Base-by-base conservation (phyloP, 2,888 invertebrate species). In the Zelleria hepariella region DNA sequence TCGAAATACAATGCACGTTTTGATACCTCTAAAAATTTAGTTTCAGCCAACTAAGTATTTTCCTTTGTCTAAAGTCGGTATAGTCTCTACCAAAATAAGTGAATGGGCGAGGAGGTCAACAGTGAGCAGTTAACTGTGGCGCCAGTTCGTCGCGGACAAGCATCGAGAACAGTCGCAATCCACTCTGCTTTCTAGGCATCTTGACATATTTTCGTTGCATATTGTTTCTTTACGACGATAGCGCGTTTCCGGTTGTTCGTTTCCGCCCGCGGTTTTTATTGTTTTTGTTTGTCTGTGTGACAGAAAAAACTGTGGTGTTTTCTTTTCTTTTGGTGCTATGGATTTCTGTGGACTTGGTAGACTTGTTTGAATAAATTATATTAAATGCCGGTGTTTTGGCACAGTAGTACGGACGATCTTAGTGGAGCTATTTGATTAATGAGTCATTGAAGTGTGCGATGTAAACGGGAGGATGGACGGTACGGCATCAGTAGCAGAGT, bases 401-500 rank as follows among this genome's bases (percentile, higher is more conserved):
- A 75, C 73, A 75, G 68, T 73, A 74, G 68, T n/a, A n/a, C n/a
- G n/a, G n/a, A 42, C 32, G 32, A 1, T 66, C 70, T 74, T 73
- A 76, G 67, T 74, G 74, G 72, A 73, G 77, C 67, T 61, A 63
- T 66, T 62, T 77, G 67, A 73, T 68, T 69, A 67, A 73, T 85
- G 86, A 86, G 71, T 86, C 85, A 85, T 72, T 70, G 69, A 71
- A 66, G 69, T 69, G 69, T 77, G 82, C 78, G 73, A 84, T 85
- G 85, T 80, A 73, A 82, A 72, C 79, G 75, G 75, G 69, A 83
- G 77, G 75, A 86, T 84, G 85, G 84, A 86, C 75, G 80, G 82
- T 20, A 20, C 51, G 26, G 18, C 26, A 74, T 80, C 80, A 74
- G 68, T 76, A 65, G 77, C 72, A 70, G 83, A 83, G 69, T 74